These are phyloP conservation scores for Tretioscincus oriximinensis DNA, from an alignment of 2,113 vertebrate species.

Conservation along the genomic window DNA sequence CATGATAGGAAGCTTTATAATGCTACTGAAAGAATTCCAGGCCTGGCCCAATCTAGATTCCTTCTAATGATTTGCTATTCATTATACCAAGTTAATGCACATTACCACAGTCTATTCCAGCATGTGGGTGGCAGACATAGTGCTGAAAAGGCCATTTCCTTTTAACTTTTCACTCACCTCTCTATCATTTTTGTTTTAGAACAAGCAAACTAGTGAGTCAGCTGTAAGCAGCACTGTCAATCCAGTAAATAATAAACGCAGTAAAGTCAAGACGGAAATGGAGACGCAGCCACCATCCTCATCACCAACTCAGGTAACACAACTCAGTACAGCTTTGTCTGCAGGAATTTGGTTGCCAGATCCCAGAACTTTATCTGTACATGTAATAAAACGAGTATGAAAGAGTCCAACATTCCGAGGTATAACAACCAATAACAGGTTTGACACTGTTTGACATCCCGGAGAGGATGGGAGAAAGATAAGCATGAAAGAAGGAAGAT, in stretches of 20 bases:
- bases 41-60: not conserved
- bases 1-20: not conserved
- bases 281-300: constrained; percentile 76
- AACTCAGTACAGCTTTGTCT: not conserved
- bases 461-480: not conserved
- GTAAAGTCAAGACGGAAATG: constrained; percentile 86
- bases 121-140: too few relatives aligned
- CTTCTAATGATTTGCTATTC: not conserved
- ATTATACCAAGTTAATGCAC: not conserved
- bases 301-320: constrained; percentile 80
- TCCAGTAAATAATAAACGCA: constrained; percentile 85
- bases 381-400: too few relatives aligned
- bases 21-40: not conserved
- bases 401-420: too few relatives aligned
- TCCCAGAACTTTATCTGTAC: not conserved
- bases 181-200: constrained; percentile 58
- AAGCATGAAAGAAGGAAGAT: too few relatives aligned
- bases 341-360: not conserved
- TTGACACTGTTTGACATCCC: too few relatives aligned
- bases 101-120: too few relatives aligned
- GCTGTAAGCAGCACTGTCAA: constrained; percentile 89
- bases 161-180: not conserved
- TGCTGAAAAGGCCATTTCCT: not conserved
- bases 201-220: constrained; percentile 79
- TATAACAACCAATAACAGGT: too few relatives aligned